Conservation (phyloP, 2,888 invertebrate species). For the Synergus laeviventris region DNA sequence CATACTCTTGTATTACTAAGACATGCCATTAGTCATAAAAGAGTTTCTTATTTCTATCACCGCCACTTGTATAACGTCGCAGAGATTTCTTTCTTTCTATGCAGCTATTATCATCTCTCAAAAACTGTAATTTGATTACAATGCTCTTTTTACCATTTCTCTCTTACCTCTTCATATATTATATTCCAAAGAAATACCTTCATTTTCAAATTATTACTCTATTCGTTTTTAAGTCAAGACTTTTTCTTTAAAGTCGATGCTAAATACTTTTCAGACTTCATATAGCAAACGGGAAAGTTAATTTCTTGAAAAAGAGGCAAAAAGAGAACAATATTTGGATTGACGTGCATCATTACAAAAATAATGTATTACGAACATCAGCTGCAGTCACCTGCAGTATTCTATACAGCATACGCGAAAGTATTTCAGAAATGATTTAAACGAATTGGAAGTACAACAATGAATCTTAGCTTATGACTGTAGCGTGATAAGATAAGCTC, state of each 20-base stretch:
- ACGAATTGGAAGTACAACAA: neutral
- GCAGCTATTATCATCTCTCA: neutral
- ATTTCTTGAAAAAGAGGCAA: no score
- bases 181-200: no score
- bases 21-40: conserved; percentile 28
- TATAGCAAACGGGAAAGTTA: no score
- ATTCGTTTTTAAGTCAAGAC: no score
- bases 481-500: neutral
- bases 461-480: neutral
- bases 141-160: neutral
- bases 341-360: neutral
- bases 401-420: neutral
- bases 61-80: neutral
- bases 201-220: no score
- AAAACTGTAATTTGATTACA: neutral
- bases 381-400: neutral
- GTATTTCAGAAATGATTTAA: neutral
- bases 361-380: neutral
- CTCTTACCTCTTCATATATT: no score
- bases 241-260: no score
- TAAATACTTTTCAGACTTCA: no score
- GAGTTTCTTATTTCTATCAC: conserved; percentile 8
- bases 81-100: conserved; percentile 13
- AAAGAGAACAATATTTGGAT: neutral
- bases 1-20: conserved; percentile 29